Percentiles rank a stretch among this genome's conserved stretches.
Conservation (phyloP, 2,888 invertebrate species). For the Rapana venosa region DNA sequence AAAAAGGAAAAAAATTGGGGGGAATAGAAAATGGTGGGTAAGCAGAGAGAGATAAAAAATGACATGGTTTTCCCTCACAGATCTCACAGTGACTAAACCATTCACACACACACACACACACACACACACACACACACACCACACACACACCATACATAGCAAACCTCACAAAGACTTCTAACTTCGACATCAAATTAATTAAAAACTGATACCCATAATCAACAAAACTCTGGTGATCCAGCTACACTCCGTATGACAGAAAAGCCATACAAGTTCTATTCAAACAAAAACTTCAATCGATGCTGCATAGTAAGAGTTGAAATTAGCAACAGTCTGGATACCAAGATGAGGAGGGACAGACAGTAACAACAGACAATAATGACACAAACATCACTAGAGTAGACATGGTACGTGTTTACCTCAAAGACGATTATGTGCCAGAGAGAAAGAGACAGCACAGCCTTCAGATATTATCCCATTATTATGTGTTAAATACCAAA, state of each 20-base stretch:
- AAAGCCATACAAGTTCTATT: not conserved
- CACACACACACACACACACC: too few species aligned
- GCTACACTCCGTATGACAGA: not conserved
- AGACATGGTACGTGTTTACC: not conserved
- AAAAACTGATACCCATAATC: too few species aligned
- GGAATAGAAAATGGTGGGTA: not conserved
- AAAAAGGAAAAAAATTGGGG: not conserved
- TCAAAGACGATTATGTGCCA: not conserved
- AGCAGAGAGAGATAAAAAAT: not conserved
- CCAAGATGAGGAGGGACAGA: not conserved
- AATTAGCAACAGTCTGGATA: not conserved
- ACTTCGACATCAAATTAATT: too few species aligned
- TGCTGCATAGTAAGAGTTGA: not conserved
- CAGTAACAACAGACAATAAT: not conserved
- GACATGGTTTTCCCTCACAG: not conserved
- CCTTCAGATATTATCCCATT: not conserved
- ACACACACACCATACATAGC: too few species aligned
- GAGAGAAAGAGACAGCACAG: not conserved
- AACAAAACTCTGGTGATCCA: not conserved
- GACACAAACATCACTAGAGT: not conserved
- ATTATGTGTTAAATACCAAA: not conserved
- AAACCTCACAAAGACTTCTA: too few species aligned
- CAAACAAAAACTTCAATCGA: not conserved
- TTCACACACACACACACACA: too few species aligned
- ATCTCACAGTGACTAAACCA: too few species aligned